Base-by-base conservation (phyloP, 2,797 vertebrate species). In the Myripristis murdjan region DNA sequence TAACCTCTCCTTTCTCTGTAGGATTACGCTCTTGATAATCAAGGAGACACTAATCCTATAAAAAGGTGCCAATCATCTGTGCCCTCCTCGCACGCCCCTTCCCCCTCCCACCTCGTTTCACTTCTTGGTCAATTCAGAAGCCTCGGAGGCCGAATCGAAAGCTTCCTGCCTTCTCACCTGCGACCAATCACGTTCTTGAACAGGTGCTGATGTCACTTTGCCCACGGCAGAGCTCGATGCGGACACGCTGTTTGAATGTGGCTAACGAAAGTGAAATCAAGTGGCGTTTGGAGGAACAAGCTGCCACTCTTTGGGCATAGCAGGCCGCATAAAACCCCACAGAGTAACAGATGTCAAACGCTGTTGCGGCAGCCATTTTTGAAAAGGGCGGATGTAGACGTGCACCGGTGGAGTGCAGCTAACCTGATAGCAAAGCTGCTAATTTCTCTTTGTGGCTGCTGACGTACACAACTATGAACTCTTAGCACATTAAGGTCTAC, bases 41-140 rank as follows among this genome's bases (percentile, higher is more conserved):
- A 91, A 89, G 87, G 83, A 87, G 85, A 91, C 89, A 82, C 90
- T 94, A 93, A 95, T 94, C 94, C 92, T 79, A 75, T 84, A 79
- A 92, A 90, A 92, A 92, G 84, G 82, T 91, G 89, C 71, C 90
- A 89, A 90, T 92, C 89, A 78, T 70, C 74, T 53, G 74, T 22
- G 64, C 63, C 63, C 66, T 64, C 44, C 70, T 43, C 64, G 79
- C 16, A 73, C 67, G 43, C 86, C 85, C 77, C 74, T 31, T 72
- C 77, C 72, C 52, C 73, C 70, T 71, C 76, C 84, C 51, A 64
- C 59, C 75, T 43, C 53, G 22, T 60, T 73, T 72, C 59, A 49
- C 60, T 66, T 69, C 64, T 28, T 0, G 51, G 69, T 72, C 61
- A 46, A 53, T 76, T 60, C 43, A 31, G 46, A 58, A 56, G 52